Evolutionary conservation across 2,888 invertebrate species (phyloP).

Genomic region (Nipponacmea schrenckii): DNA sequence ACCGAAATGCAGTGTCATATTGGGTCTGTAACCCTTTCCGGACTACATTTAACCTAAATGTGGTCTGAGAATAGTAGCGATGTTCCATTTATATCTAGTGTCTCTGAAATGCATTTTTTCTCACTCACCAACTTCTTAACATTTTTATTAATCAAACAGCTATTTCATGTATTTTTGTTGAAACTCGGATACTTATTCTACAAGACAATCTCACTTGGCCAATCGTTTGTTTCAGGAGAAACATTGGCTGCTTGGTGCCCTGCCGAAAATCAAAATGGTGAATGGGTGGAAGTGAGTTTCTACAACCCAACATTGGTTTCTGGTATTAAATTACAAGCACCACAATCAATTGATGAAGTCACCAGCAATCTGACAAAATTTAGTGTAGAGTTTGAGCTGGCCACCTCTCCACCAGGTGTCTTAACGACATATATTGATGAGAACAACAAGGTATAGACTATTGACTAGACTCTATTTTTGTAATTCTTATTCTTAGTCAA

Average conservation of each 20-base stretch:
- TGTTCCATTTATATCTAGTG: background rate
- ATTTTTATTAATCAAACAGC: background rate
- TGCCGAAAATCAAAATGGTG: constrained; percentile 13
- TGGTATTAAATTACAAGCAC: constrained; percentile 29
- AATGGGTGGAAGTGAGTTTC: constrained; percentile 39
- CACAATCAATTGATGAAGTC: constrained; percentile 14
- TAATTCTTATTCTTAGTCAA: background rate
- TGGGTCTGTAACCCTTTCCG: no score
- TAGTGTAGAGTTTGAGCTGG: constrained; percentile 30
- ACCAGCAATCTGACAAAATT: constrained; percentile 25
- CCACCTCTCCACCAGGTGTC: constrained; percentile 21
- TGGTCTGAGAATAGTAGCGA: background rate
- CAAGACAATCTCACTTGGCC: background rate
- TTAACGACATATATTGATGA: constrained; percentile 20
- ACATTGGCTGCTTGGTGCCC: constrained; percentile 40
- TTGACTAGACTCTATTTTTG: background rate
- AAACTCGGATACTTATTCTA: no score
- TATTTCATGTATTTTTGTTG: no score
- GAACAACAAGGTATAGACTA: constrained; percentile 13
- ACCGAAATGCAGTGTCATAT: no score
- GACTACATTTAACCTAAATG: no score
- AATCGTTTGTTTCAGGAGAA: constrained; percentile 19
- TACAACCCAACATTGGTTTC: constrained; percentile 28
- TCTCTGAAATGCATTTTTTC: background rate
- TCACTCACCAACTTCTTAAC: background rate